phyloP scores from a whole-genome alignment of 2,797 vertebrate species.

The Selene dorsalis region DNA sequence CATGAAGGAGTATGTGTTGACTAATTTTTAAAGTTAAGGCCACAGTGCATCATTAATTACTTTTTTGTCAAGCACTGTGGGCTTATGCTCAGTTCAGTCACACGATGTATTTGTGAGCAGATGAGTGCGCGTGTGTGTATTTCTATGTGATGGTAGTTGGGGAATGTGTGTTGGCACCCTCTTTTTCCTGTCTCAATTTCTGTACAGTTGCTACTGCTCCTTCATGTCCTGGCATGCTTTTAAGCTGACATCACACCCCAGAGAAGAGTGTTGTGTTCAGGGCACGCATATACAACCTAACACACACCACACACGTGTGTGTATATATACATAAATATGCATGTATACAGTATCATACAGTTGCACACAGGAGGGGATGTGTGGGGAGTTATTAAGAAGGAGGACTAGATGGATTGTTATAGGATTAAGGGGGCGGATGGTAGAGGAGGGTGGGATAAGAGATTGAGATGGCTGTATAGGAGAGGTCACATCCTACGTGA shows the following conservation, averaged over 20 bases:
- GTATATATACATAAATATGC: too few relatives aligned
- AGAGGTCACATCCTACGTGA: background rate
- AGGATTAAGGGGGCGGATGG: background rate
- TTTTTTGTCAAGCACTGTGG: background rate
- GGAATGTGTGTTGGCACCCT: constrained; percentile 48
- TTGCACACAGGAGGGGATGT: too few relatives aligned
- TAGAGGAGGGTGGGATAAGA: constrained; percentile 21
- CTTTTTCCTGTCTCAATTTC: constrained; percentile 79
- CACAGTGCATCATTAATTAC: background rate
- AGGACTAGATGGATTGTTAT: too few relatives aligned
- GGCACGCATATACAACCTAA: constrained; percentile 41
- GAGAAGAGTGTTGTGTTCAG: constrained; percentile 68
- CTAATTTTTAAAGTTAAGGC: background rate
- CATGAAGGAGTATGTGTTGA: constrained; percentile 27
- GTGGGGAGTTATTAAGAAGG: too few relatives aligned
- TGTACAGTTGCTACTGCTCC: constrained; percentile 85
- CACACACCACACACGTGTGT: background rate
- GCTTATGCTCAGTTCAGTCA: background rate
- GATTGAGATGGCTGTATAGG: constrained; percentile 2
- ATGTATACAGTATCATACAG: too few relatives aligned
- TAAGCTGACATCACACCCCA: constrained; percentile 85
- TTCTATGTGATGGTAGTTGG: constrained; percentile 27
- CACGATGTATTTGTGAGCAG: constrained; percentile 31
- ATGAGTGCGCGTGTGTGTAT: constrained; percentile 29
- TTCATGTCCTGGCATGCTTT: constrained; percentile 84